phyloP scores from a whole-genome alignment of 2,888 invertebrate species.

The Luperina nickerlii region DNA sequence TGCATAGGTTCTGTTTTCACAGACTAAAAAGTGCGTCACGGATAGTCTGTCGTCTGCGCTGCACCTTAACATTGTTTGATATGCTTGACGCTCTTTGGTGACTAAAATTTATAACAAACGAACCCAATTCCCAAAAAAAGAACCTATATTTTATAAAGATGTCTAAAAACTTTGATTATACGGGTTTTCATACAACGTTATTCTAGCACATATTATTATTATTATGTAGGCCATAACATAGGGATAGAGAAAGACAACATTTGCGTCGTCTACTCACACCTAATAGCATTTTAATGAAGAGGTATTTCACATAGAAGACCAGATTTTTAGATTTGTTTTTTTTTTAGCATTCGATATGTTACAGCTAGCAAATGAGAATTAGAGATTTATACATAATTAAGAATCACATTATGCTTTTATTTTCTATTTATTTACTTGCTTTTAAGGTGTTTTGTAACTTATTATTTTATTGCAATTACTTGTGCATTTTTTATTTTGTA shows the following conservation, averaged over 20 bases:
- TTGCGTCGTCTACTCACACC: slow-evolving; percentile 35
- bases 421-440: slow-evolving; percentile 35
- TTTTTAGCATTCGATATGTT: slow-evolving; percentile 56
- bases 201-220: slow-evolving; percentile 8
- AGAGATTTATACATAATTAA: slow-evolving; percentile 37
- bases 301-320: slow-evolving; percentile 25
- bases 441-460: slow-evolving; percentile 38
- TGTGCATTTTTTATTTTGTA: slow-evolving; percentile 55
- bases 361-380: slow-evolving; percentile 52
- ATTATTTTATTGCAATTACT: slow-evolving; percentile 27
- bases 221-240: slow-evolving; percentile 7
- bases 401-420: slow-evolving; percentile 19
- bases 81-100: slow-evolving; percentile 23
- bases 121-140: not conserved
- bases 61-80: slow-evolving; percentile 12
- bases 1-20: too few relatives aligned
- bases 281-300: slow-evolving; percentile 56
- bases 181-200: slow-evolving; percentile 43
- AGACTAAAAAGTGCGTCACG: too few relatives aligned
- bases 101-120: slow-evolving; percentile 1
- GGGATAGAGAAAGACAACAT: slow-evolving; percentile 30
- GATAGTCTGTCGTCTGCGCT: too few relatives aligned
- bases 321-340: slow-evolving; percentile 53
- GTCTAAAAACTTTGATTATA: not conserved
- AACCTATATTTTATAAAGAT: not conserved